Conservation (phyloP, 2,888 invertebrate species). For the Plebejus melissa region DNA sequence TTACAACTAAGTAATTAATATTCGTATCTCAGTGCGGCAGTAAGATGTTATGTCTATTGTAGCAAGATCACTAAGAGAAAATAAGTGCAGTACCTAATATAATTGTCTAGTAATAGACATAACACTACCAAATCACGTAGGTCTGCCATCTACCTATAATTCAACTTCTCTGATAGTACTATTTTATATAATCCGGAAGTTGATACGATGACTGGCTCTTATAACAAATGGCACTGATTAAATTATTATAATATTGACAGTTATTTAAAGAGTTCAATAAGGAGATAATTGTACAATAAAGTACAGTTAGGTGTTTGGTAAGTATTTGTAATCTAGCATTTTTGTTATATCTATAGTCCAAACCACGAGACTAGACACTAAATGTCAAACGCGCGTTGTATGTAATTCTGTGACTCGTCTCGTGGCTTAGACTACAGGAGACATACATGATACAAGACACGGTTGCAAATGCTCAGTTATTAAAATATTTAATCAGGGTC, state of each 20-base stretch:
- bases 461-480: conserved; percentile 6
- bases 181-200: conserved; percentile 2
- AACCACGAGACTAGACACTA: no score
- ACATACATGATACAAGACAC: background rate
- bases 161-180: background rate
- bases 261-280: background rate
- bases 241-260: background rate
- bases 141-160: no score
- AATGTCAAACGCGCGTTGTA: no score
- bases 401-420: no score
- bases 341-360: background rate
- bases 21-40: no score
- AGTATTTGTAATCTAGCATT: background rate
- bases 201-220: background rate
- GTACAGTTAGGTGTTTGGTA: background rate
- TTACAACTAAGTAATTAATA: no score
- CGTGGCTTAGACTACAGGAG: background rate
- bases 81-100: no score
- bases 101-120: no score
- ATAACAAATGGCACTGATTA: background rate
- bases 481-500: background rate
- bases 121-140: no score
- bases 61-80: no score
- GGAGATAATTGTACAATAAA: background rate
- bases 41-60: no score